phyloP scores from a whole-genome alignment of 2,113 vertebrate species.

The Cyanistes caeruleus region DNA sequence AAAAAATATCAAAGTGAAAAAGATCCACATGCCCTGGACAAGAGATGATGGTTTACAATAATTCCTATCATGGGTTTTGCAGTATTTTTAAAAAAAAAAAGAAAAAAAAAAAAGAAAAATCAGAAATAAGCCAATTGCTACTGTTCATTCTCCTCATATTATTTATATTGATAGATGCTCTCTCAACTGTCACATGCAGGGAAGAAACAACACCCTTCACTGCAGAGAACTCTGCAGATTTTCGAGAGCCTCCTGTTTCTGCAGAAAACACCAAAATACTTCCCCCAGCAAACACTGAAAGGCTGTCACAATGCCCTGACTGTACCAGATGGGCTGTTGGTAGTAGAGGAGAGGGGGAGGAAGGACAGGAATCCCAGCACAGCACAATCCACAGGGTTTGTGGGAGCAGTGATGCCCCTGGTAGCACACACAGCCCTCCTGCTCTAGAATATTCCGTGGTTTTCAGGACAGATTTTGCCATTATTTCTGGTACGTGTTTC shows the following conservation, averaged over 20 bases:
- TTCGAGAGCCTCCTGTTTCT: background rate
- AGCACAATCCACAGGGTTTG: background rate
- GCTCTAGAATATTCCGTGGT: background rate
- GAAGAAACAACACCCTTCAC: background rate
- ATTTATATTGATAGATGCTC: background rate
- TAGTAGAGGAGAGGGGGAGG: background rate
- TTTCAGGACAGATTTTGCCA: background rate
- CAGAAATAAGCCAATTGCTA: background rate
- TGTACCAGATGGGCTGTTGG: background rate
- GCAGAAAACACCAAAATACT: background rate
- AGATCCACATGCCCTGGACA: background rate
- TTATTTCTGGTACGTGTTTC: background rate
- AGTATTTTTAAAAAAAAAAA: background rate
- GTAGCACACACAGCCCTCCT: background rate
- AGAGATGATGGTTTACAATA: background rate
- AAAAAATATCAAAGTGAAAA: background rate
- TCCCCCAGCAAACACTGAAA: background rate
- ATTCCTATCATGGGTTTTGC: background rate
- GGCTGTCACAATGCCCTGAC: background rate
- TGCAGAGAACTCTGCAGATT: background rate
- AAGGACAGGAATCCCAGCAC: background rate
- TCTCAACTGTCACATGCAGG: background rate
- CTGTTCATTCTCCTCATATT: background rate
- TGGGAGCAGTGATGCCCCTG: background rate
- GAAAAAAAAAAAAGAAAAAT: background rate